Conservation (phyloP, 2,888 invertebrate genomes). For the Ormyrus pomaceus region DNA sequence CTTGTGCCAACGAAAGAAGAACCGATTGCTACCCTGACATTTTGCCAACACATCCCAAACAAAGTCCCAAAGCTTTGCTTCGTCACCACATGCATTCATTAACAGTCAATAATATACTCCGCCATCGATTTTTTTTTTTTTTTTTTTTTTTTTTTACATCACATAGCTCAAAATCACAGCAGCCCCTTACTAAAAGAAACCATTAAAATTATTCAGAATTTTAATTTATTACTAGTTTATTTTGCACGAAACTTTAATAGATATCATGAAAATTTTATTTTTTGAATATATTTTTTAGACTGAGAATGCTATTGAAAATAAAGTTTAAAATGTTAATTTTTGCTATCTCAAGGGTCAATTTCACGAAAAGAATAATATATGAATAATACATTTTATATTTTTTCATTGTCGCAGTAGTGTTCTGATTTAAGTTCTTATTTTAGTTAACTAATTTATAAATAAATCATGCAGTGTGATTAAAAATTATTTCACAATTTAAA, state of each 20-base stretch:
- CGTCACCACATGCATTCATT: constrained; percentile 66
- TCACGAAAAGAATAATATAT: too few species aligned
- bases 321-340: neutral
- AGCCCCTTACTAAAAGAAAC: too few species aligned
- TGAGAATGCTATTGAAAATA: constrained; percentile 29
- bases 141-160: constrained; percentile 19
- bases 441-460: too few species aligned
- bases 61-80: constrained; percentile 69
- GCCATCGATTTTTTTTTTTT: constrained; percentile 49
- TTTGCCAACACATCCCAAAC: constrained; percentile 73
- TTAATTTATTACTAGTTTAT: too few species aligned
- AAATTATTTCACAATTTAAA: too few species aligned
- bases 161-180: constrained; percentile 53
- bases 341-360: too few species aligned
- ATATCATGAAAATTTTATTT: constrained; percentile 35
- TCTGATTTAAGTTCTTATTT: too few species aligned
- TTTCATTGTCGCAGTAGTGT: too few species aligned
- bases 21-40: constrained; percentile 64
- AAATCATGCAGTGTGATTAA: too few species aligned
- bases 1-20: constrained; percentile 56
- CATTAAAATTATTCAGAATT: too few species aligned
- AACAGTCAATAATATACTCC: constrained; percentile 61
- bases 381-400: too few species aligned
- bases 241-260: constrained; percentile 28
- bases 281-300: constrained; percentile 12